Percentiles rank a stretch among this genome's conserved stretches.
phyloP scores from a whole-genome alignment of 2,797 vertebrate species.

The Pantherophis vulpinus region DNA sequence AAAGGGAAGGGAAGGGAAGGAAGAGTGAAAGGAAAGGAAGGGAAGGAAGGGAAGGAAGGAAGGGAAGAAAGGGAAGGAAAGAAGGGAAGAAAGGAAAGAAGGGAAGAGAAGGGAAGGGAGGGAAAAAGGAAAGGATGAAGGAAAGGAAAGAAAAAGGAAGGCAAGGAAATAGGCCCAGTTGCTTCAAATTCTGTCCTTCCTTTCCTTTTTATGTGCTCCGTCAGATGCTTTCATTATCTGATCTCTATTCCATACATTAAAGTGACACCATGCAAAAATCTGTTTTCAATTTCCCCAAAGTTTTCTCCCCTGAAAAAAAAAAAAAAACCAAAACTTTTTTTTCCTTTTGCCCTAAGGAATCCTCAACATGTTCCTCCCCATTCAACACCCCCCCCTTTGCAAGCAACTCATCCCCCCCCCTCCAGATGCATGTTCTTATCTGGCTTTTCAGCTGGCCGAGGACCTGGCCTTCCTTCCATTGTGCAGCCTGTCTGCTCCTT shows the following conservation, averaged over 20 bases:
- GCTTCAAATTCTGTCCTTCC: neutral
- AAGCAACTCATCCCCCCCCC: neutral
- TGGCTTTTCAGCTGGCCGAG: neutral
- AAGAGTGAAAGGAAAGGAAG: no score
- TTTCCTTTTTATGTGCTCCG: neutral
- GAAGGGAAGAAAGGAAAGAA: no score
- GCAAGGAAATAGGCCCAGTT: neutral
- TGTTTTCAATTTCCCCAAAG: neutral
- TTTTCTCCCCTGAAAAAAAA: neutral
- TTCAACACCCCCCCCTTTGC: neutral
- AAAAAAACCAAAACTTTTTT: neutral
- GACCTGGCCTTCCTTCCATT: neutral
- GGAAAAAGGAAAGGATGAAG: no score
- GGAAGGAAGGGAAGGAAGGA: no score
- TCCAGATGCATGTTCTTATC: neutral
- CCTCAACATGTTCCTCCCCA: neutral
- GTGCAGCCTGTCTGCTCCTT: neutral
- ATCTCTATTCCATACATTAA: neutral
- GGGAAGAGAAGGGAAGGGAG: rapidly evolving
- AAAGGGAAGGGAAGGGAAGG: no score
- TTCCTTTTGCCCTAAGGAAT: neutral
- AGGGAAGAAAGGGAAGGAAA: no score
- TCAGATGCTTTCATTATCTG: neutral
- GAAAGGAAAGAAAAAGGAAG: neutral
- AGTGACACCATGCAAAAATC: neutral